Conservation (phyloP, 2,113 vertebrate genomes). For the Kryptolebias marmoratus region DNA sequence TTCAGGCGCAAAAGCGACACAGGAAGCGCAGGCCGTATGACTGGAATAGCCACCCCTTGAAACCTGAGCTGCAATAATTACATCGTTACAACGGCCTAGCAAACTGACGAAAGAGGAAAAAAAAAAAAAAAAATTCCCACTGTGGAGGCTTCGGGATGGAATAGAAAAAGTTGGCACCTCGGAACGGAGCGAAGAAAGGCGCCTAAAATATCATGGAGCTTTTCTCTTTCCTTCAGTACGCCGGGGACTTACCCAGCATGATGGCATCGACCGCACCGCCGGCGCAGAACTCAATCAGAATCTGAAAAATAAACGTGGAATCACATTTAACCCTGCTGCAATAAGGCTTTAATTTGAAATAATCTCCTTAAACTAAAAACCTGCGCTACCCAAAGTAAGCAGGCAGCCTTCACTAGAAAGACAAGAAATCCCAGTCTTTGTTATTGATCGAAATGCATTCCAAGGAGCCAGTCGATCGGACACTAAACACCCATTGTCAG, state of each 20-base stretch:
- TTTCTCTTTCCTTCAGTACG: conserved; percentile 41
- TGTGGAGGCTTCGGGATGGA: conserved; percentile 48
- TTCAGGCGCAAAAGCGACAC: conserved; percentile 43
- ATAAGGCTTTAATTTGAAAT: not conserved
- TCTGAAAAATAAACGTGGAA: conserved; percentile 77
- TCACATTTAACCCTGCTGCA: conserved; percentile 2
- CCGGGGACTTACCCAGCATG: conserved; percentile 90
- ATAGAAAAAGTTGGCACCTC: conserved; percentile 58
- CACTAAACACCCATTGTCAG: not conserved
- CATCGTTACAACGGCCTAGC: conserved; percentile 55
- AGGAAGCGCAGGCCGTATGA: conserved; percentile 48
- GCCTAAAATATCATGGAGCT: conserved; percentile 28
- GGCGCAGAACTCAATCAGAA: conserved; percentile 98
- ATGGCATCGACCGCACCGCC: conserved; percentile 98
- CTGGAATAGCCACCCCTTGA: conserved; percentile 64
- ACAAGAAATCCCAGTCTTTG: not conserved
- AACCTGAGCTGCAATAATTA: conserved; percentile 75
- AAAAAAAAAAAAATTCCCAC: conserved; percentile 34
- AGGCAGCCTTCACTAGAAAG: conserved; percentile 30
- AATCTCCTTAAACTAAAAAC: not conserved
- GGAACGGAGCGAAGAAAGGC: conserved; percentile 45
- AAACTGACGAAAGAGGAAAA: conserved; percentile 18
- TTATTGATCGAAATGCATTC: conserved; percentile 36
- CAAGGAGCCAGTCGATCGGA: conserved; percentile 25
- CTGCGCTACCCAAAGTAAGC: not conserved